phyloP scores from a whole-genome alignment of 2,797 vertebrate genomes.

The Lithobates pipiens region DNA sequence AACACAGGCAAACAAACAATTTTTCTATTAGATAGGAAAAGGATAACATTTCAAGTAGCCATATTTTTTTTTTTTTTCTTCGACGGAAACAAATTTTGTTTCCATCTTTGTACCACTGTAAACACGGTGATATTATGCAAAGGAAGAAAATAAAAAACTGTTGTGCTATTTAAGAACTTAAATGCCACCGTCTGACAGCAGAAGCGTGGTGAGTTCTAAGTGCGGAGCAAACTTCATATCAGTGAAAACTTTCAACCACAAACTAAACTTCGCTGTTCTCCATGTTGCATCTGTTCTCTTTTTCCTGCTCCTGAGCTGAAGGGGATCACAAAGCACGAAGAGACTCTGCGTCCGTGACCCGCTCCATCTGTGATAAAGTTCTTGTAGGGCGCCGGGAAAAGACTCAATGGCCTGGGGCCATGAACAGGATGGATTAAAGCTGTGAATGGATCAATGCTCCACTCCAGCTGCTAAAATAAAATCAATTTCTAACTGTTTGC shows the following conservation, averaged over 20 bases:
- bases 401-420: constrained; percentile 16
- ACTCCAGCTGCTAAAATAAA: constrained; percentile 53
- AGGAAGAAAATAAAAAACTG: background rate
- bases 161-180: constrained; percentile 26
- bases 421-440: constrained; percentile 46
- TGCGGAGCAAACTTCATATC: constrained; percentile 29
- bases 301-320: background rate
- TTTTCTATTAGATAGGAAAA: too few relatives aligned
- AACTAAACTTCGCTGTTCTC: background rate
- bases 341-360: background rate
- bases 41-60: background rate
- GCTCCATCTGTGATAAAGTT: constrained; percentile 5
- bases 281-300: background rate
- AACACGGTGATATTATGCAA: constrained; percentile 1
- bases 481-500: constrained; percentile 62
- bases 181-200: background rate
- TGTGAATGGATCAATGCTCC: constrained; percentile 42
- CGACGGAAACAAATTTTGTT: background rate
- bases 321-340: constrained; percentile 2
- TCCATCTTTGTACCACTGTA: background rate
- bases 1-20: too few relatives aligned
- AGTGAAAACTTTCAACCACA: background rate
- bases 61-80: background rate
- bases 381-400: constrained; percentile 26
- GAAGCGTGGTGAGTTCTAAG: background rate